Base-by-base conservation (phyloP, 2,797 vertebrate genomes). In the Microctenopoma lineatum region DNA sequence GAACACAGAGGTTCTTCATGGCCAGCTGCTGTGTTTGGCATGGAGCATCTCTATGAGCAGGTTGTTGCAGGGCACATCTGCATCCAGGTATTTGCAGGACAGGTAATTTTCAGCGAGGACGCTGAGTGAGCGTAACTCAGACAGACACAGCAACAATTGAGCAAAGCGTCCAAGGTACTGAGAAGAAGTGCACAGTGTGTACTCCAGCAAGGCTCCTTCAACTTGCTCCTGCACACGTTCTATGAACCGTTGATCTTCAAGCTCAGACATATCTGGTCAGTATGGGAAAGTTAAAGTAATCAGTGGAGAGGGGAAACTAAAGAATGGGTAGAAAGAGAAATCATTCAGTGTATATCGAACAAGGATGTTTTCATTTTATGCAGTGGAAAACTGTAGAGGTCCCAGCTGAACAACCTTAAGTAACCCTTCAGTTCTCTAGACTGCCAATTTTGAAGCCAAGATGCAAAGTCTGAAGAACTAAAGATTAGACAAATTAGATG, bases 41-140 rank as follows among this genome's bases (percentile, higher is more conserved):
- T 97, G 95, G 36, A 99, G 94, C 97, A 99, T 98, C 91, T 99
- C 97, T 0, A 95, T 94, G 78, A 98, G 95, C 77, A 99, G 93
- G 92, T 94, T 99, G 95, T 97, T 97, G 80, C 95, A 94, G 25
- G 96, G 96, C 76, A 97, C 94, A 77, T 97, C 96, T 1, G 95
- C 95, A 4, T 92, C 94, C 80, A 97, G 93, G 89, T 98, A 95
- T 79, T 95, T 96, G 90, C 94, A 93, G 89, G 95, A 95, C 64
- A 99, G 94, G 89, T 98, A 97, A 50, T 98, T 96, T 87, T 98
- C 97, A 0, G 95, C 95, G 65, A 96, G 94, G 79, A 86, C 62
- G 90, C 96, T 96, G 70, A 98, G 92, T 0, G 93, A 87, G 59
- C 94, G 95, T 25, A 98, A 80, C 87, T 98, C 96, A 0, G 95